Evolutionary conservation across 2,797 vertebrate genomes (phyloP).

Genomic region (Platalea minor): DNA sequence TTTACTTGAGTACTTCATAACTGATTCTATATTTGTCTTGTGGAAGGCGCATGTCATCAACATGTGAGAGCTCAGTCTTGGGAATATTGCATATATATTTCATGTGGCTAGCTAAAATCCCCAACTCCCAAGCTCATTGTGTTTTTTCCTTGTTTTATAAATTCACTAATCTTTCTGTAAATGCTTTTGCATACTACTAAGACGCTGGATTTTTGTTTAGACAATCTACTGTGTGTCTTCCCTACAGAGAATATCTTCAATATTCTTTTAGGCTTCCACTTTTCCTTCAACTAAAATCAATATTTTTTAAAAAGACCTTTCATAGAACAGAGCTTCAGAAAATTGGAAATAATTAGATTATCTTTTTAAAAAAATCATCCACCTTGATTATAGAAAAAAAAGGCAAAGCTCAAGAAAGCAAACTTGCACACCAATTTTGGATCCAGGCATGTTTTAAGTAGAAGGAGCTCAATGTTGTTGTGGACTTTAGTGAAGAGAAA

Average conservation of each 20-base stretch:
- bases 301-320: background rate
- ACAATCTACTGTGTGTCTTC: background rate
- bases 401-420: background rate
- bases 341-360: background rate
- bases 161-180: background rate
- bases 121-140: background rate
- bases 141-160: background rate
- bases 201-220: background rate
- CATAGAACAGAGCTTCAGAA: background rate
- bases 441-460: background rate
- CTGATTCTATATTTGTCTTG: background rate
- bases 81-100: background rate
- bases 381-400: background rate
- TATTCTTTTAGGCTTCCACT: background rate
- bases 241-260: background rate
- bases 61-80: background rate
- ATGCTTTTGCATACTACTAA: background rate
- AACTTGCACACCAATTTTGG: background rate
- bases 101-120: background rate
- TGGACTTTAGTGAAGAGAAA: background rate
- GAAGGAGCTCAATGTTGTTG: background rate
- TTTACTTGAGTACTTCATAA: background rate
- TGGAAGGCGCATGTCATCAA: background rate
- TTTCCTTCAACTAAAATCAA: background rate
- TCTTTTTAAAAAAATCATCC: background rate